These are phyloP conservation scores for Pavo muticus DNA, from an alignment of 2,113 vertebrate species.

Conservation along the genomic window DNA sequence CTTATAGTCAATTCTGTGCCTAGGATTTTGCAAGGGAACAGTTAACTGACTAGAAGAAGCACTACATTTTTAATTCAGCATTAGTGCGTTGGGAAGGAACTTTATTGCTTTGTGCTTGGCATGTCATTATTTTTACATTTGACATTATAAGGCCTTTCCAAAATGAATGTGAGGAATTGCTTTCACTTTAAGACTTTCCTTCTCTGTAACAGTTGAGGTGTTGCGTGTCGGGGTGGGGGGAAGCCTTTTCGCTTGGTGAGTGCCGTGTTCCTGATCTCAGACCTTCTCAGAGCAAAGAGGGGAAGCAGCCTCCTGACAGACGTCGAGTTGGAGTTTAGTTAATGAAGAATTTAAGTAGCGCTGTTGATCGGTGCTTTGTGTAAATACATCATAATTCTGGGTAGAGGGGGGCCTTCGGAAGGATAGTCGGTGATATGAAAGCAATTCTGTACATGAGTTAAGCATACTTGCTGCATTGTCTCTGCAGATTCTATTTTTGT, in stretches of 20 bases:
- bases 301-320: constrained; percentile 84
- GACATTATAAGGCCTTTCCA: constrained; percentile 93
- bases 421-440: constrained; percentile 90
- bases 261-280: constrained; percentile 73
- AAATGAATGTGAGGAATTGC: constrained; percentile 98
- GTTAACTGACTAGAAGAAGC: constrained; percentile 86
- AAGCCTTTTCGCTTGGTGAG: constrained; percentile 72
- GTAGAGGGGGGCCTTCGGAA: constrained; percentile 82
- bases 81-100: constrained; percentile 84
- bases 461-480: constrained; percentile 94
- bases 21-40: constrained; percentile 84
- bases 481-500: constrained; percentile 98
- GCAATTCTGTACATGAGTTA: constrained; percentile 93
- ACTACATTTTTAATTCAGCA: constrained; percentile 87
- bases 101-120: constrained; percentile 93
- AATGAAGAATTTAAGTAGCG: constrained; percentile 78
- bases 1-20: constrained; percentile 86
- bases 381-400: constrained; percentile 87
- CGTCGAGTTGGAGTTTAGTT: constrained; percentile 82
- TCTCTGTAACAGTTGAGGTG: constrained; percentile 70
- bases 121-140: constrained; percentile 93
- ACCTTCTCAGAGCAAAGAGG: constrained; percentile 66
- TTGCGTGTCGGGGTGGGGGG: neutral
- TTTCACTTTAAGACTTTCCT: constrained; percentile 92
- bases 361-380: constrained; percentile 98